phyloP scores from a whole-genome alignment of 2,888 invertebrate species.

The Acutogordius australiensis region DNA sequence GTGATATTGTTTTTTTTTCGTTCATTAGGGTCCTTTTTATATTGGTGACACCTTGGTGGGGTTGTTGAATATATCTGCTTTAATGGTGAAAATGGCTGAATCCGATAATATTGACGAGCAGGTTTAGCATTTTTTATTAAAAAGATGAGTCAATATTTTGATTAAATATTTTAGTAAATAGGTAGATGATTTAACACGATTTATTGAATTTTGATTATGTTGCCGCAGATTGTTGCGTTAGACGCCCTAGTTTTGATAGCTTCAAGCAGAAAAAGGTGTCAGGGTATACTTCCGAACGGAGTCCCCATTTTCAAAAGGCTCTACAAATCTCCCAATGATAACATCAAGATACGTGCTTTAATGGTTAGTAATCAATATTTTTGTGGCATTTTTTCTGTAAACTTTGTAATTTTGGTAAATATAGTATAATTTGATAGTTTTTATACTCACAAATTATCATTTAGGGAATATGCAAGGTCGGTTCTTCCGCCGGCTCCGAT shows the following conservation, averaged over 20 bases:
- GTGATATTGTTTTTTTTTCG: too few species aligned
- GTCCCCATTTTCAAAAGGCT: conserved; percentile 67
- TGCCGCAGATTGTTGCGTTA: too few species aligned
- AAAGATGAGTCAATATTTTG: too few species aligned
- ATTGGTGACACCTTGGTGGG: conserved; percentile 42
- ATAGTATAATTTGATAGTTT: not conserved
- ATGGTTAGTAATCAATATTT: conserved; percentile 27
- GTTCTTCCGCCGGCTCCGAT: conserved; percentile 65
- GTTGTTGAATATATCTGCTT: conserved; percentile 54
- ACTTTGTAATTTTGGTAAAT: not conserved
- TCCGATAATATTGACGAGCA: conserved; percentile 56
- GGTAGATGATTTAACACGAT: too few species aligned
- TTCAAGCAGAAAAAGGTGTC: conserved; percentile 81
- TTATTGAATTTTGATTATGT: too few species aligned
- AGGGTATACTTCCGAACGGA: conserved; percentile 55
- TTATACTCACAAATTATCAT: conserved; percentile 1
- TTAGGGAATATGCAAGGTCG: conserved; percentile 68
- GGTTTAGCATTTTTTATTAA: too few species aligned
- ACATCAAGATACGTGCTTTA: conserved; percentile 37
- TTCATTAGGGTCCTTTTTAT: conserved; percentile 48
- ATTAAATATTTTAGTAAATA: too few species aligned
- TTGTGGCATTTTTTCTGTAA: not conserved
- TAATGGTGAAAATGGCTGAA: conserved; percentile 83
- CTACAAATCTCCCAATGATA: conserved; percentile 60
- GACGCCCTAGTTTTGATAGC: conserved; percentile 86